phyloP scores from a whole-genome alignment of 2,888 invertebrate genomes.

The Oxycera nigricornis region DNA sequence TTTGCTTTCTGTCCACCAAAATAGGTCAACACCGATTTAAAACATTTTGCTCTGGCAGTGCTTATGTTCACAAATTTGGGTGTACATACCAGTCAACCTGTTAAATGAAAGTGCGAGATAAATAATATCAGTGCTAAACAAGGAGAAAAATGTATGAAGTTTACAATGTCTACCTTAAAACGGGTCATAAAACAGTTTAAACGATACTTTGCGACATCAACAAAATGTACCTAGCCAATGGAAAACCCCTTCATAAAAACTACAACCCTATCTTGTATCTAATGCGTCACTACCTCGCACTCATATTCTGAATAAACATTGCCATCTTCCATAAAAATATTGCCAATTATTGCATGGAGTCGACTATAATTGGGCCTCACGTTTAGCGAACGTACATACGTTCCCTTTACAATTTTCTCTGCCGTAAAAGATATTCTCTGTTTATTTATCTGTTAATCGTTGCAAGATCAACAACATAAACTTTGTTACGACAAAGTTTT shows the following conservation, averaged over 20 bases:
- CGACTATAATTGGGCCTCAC: not conserved
- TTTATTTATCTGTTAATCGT: not conserved
- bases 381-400: not conserved
- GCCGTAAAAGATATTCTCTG: not conserved
- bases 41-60: too few species aligned
- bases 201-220: too few species aligned
- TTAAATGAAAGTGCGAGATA: too few species aligned
- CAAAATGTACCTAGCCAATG: not conserved
- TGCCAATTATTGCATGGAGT: not conserved
- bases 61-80: too few species aligned
- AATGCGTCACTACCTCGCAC: not conserved
- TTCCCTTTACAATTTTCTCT: not conserved
- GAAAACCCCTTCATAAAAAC: not conserved
- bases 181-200: too few species aligned
- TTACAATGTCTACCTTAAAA: too few species aligned
- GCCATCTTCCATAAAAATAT: not conserved
- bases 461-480: conserved; percentile 10
- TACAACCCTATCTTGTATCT: not conserved
- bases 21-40: too few species aligned
- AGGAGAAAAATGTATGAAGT: too few species aligned
- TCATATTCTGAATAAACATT: not conserved
- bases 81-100: too few species aligned
- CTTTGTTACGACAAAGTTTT: not conserved
- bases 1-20: too few species aligned
- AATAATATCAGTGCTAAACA: too few species aligned